These are phyloP conservation scores for Sapayoa aenigma DNA, from an alignment of 2,113 vertebrate genomes.

Conservation along the genomic window DNA sequence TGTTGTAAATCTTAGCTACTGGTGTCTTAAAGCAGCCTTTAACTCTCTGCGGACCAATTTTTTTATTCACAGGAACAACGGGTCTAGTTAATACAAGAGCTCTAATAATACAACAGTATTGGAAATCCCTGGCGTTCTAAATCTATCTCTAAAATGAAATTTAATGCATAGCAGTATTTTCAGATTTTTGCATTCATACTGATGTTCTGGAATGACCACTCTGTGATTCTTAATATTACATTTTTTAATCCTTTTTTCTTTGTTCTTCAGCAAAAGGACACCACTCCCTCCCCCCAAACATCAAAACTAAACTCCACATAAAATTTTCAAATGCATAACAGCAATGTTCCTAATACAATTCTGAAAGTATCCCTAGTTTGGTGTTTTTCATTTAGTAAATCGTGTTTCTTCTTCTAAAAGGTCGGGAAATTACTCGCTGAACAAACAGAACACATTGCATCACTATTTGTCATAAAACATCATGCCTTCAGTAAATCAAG, in stretches of 20 bases:
- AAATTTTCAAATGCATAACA: neutral
- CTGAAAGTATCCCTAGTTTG: neutral
- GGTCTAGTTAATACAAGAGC: neutral
- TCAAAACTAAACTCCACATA: neutral
- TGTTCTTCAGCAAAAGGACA: neutral
- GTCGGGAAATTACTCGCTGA: neutral
- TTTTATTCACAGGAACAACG: neutral
- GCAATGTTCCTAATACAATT: neutral
- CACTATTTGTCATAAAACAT: neutral
- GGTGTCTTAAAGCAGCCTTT: neutral
- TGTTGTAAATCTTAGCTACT: neutral
- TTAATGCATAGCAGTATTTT: neutral
- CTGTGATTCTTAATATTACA: neutral
- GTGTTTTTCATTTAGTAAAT: neutral
- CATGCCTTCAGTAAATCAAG: neutral
- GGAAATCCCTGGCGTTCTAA: neutral
- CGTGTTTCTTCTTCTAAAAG: neutral
- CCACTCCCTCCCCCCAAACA: neutral
- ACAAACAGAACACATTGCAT: neutral
- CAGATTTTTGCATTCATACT: neutral
- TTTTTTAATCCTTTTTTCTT: neutral
- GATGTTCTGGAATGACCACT: neutral
- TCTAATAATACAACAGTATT: neutral
- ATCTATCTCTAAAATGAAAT: neutral
- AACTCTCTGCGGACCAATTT: neutral